A percentile compares a stretch with the other conserved stretches of the same genome.
phyloP scores from a whole-genome alignment of 2,113 vertebrate genomes.

The Leptosomus discolor region DNA sequence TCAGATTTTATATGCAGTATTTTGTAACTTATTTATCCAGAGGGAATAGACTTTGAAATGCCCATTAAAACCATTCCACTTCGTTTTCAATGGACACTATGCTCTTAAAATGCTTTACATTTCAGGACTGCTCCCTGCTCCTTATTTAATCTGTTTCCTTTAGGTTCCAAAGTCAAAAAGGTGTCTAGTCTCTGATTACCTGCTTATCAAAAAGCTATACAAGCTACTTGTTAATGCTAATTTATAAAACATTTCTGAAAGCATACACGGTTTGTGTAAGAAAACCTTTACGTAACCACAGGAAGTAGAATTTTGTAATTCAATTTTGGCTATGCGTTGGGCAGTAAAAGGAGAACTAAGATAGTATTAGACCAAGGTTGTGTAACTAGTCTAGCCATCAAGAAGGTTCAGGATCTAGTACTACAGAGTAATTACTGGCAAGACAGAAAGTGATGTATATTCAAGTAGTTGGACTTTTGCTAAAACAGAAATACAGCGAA shows the following conservation, averaged over 20 bases:
- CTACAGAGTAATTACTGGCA: background rate
- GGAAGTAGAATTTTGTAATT: background rate
- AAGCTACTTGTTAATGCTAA: background rate
- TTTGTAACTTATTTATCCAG: conserved; percentile 27
- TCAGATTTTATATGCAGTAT: background rate
- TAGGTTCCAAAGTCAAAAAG: conserved; percentile 6
- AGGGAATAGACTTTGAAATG: conserved; percentile 14
- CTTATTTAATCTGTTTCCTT: background rate
- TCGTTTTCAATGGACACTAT: background rate
- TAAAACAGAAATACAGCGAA: background rate
- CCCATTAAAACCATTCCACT: background rate
- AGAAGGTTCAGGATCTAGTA: background rate
- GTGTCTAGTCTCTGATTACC: background rate
- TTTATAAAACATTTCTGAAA: background rate
- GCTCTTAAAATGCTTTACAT: background rate
- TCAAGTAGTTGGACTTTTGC: background rate
- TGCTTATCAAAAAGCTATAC: background rate
- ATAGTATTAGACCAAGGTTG: background rate
- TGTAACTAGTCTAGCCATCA: background rate
- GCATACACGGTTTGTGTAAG: background rate
- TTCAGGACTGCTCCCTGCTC: background rate
- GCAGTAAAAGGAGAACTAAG: background rate
- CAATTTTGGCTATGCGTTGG: background rate
- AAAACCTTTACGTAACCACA: background rate
- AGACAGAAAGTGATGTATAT: background rate